A percentile compares a stretch with the other conserved stretches of the same genome.
phyloP scores from a whole-genome alignment of 2,113 vertebrate species.

The Glaucidium brasilianum region DNA sequence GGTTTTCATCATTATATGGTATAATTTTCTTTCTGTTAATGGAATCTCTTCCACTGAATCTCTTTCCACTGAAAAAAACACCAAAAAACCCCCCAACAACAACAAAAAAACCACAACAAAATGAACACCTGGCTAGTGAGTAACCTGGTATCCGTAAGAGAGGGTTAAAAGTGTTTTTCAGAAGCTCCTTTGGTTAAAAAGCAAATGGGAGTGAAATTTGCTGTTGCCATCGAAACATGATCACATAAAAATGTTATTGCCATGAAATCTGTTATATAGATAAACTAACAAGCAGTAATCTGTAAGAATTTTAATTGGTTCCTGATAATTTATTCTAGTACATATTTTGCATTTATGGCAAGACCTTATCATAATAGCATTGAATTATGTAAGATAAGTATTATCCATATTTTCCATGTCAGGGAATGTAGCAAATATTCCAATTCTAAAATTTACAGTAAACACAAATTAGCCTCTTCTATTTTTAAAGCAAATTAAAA shows the following conservation, averaged over 20 bases:
- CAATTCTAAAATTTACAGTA: not conserved
- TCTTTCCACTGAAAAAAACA: too few species aligned
- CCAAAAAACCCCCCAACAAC: too few species aligned
- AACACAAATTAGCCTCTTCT: not conserved
- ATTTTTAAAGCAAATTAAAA: not conserved
- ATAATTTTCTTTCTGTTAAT: not conserved
- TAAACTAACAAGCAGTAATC: not conserved
- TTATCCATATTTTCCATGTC: not conserved
- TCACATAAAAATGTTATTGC: not conserved
- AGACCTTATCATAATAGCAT: not conserved
- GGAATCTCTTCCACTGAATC: not conserved
- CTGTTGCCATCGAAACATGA: not conserved
- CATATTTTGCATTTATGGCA: not conserved
- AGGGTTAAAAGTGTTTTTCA: not conserved
- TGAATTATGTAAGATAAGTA: not conserved
- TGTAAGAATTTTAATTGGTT: not conserved
- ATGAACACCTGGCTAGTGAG: not conserved
- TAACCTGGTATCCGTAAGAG: not conserved
- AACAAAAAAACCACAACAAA: too few species aligned
- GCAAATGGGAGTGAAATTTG: not conserved
- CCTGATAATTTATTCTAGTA: not conserved
- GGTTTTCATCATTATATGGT: not conserved
- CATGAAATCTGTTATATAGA: not conserved
- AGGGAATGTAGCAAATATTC: not conserved
- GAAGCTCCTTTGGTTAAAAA: not conserved